Percentiles rank a stretch among this genome's conserved stretches.
Conservation (phyloP, 2,113 vertebrate species). For the Myotis brandtii region DNA sequence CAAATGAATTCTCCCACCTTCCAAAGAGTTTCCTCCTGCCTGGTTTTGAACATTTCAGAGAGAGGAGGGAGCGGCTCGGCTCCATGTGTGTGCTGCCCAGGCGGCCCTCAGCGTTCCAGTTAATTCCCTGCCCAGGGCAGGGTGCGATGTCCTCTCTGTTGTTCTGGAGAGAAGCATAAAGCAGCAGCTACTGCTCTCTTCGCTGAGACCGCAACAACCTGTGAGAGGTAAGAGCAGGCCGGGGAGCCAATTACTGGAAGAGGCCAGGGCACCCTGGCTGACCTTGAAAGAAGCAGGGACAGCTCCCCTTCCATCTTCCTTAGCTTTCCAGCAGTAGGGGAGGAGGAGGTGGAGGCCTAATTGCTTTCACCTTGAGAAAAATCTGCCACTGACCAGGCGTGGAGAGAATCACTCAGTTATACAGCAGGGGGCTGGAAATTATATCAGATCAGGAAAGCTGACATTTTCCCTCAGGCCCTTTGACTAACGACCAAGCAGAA, state of each 20-base stretch:
- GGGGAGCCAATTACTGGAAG: constrained; percentile 50
- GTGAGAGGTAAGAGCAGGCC: constrained; percentile 42
- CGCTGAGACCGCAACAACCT: neutral
- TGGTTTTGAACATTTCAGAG: constrained; percentile 1
- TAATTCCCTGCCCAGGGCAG: neutral
- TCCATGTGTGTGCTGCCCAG: neutral
- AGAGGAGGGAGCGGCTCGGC: neutral
- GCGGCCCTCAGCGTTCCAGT: neutral
- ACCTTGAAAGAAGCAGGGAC: constrained; percentile 40
- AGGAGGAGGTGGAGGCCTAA: constrained; percentile 57
- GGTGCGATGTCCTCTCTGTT: neutral
- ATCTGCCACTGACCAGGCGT: constrained; percentile 59
- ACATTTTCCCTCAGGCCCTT: constrained; percentile 51
- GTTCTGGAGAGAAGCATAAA: constrained; percentile 6
- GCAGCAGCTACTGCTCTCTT: neutral
- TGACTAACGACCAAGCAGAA: constrained; percentile 48
- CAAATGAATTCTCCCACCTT: neutral
- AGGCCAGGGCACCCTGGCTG: constrained; percentile 15
- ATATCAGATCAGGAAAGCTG: constrained; percentile 52
- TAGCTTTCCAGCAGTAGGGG: constrained; percentile 36
- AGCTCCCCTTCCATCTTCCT: constrained; percentile 55
- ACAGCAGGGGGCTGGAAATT: constrained; percentile 70
- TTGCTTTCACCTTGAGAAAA: constrained; percentile 81
- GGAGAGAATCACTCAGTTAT: constrained; percentile 52
- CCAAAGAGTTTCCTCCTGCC: neutral